Percentiles rank a stretch among this genome's conserved stretches.
Conservation (phyloP, 2,797 vertebrate genomes). For the Microctenopoma lineatum region DNA sequence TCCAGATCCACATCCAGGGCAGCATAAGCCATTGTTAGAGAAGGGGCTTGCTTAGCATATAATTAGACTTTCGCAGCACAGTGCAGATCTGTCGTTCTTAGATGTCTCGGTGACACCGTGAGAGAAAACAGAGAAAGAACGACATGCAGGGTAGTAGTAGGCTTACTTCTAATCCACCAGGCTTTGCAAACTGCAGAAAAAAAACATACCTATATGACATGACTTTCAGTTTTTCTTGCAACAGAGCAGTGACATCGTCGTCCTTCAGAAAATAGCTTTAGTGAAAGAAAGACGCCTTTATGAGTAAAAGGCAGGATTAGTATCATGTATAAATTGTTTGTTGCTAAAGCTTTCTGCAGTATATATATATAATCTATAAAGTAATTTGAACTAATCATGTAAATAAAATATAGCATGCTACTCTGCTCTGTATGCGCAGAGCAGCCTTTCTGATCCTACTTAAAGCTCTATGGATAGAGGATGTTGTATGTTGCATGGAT, state of each 20-base stretch:
- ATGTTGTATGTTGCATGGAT: too few relatives aligned
- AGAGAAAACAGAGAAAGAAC: conserved; percentile 5
- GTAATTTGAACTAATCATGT: too few relatives aligned
- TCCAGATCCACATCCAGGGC: conserved; percentile 19
- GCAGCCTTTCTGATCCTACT: too few relatives aligned
- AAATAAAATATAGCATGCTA: too few relatives aligned
- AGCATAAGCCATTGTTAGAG: conserved; percentile 22
- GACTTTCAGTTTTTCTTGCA: conserved; percentile 30
- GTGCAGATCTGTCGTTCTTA: conserved; percentile 21
- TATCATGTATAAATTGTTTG: not conserved
- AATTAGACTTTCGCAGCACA: conserved; percentile 32
- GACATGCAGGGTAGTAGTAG: conserved; percentile 6
- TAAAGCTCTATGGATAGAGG: too few relatives aligned
- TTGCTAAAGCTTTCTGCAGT: too few relatives aligned
- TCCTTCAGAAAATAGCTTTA: conserved; percentile 28
- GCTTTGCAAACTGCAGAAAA: conserved; percentile 36
- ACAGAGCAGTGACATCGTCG: conserved; percentile 14
- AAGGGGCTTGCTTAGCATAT: conserved; percentile 29
- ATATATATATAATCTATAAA: too few relatives aligned
- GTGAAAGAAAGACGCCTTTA: conserved; percentile 27
- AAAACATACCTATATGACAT: conserved; percentile 16
- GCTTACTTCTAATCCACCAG: conserved; percentile 38
- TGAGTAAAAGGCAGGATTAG: conserved; percentile 13
- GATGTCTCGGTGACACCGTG: conserved; percentile 34
- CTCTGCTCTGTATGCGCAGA: too few relatives aligned